Evolutionary conservation across 2,888 invertebrate genomes (phyloP), one percentile per base, ranked within the genome.

Genomic region (Lepidochitona cinerea): DNA sequence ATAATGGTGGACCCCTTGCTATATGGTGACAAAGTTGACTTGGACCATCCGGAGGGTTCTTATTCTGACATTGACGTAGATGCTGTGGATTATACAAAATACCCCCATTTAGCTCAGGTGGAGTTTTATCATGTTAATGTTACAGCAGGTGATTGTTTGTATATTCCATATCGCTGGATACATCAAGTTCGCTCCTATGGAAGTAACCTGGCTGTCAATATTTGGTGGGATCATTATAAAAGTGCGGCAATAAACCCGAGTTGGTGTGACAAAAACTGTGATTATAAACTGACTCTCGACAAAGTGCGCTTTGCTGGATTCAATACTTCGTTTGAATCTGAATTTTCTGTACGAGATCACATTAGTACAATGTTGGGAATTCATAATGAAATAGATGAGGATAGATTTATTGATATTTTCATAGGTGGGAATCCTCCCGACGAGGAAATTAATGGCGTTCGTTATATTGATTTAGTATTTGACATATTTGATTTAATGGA

Each of bases 51-150:
- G 7, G 86, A 89, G 49, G 89, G 89, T 6, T 76, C 87, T 1
- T 89, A 88, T 74, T 87, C 87, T n/a, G 78, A 75, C 29, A 83
- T 89, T 71, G 88, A 89, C 82, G 89, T 89, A n/a, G 89, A 89
- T 72, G 37, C 88, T 36, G 88, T 89, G 23, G 88, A 89, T 75
- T 88, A 84, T 72, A 77, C 75, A 7, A 84, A 84, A 76, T 88
- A 87, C 75, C 87, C 87, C 18, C 85, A 84, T 0, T 69, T 89
- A 69, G 82, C 83, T 14, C 81, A 87, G 18, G 85, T 88, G 9
- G 84, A 87, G 71, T 89, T 82, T 75, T 80, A 84, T 65, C 81
- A 81, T 73, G 85, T 86, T 3, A 82, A 86, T 35, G 18, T 89
- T 6, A 72, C 78, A 32, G 83, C 86, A 6, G 89, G 89, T 0